Base-by-base conservation (phyloP, 2,888 invertebrate species). In the Synergus gifuensis region DNA sequence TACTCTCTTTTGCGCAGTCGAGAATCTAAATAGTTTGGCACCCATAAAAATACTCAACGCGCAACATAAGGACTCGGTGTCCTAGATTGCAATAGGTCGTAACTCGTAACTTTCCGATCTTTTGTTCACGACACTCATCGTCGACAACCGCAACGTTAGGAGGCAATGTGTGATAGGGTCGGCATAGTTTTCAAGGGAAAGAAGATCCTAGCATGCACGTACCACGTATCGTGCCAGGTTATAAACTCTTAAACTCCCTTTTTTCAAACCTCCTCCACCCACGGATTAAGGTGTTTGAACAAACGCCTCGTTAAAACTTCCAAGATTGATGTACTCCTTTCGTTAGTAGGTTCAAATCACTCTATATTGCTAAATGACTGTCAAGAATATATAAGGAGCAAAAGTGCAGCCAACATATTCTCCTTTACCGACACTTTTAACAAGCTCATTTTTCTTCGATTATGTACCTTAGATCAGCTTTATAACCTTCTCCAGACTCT, bases 121-220 rank as follows among this genome's bases (percentile, higher is more conserved):
- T 64, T 82, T 82, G 78, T 80, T 78, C 73, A 77, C 76, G 77
- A 82, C 82, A 79, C 78, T 80, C 66, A 62, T 67, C 77, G 79
- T 44, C 12, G 16, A 14, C 16, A 28, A 28, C 69, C 28, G 28
- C 46, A 28, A 46, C 9, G 11, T 66, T 69, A 49, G 69, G 22
- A 49, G 28, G 36, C 49, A 49, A 16, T 49, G 46, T 49, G 28
- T 49, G 28, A 69, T 58, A 58, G 49, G 69, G 49, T 36, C 28
- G 69, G 49, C 69, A 69, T 69, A 69, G 49, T n/a, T 54, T 54
- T 69, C 36, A 69, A 49, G 49, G 49, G 36, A 49, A 69, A 69
- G 46, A 69, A 8, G 69, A 49, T 49, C 44, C 69, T 69, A 69
- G 28, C 69, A 28, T 69, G 49, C 28, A 69, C 28, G 16, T 69